phyloP scores from a whole-genome alignment of 92 coral and sea anemone species.

The Zoanthus sansibaricus region DNA sequence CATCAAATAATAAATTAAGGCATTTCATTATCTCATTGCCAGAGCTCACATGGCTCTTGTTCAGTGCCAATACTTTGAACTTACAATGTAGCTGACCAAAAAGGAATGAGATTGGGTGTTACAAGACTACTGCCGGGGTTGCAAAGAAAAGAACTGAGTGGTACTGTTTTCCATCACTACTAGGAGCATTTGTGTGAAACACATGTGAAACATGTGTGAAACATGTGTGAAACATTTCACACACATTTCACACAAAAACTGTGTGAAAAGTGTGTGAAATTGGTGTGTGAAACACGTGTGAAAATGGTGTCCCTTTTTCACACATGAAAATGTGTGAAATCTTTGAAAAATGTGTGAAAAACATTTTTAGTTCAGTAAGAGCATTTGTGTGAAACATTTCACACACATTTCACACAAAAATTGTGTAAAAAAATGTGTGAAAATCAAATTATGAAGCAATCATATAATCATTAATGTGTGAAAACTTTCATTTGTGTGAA shows the following conservation, averaged over 20 bases:
- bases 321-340: conserved; percentile 20
- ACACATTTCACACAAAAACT: conserved; percentile 15
- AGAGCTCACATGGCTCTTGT: conserved; percentile 36
- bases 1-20: conserved; percentile 25
- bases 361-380: neutral
- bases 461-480: neutral
- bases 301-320: conserved; percentile 16
- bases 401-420: conserved; percentile 17
- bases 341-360: conserved; percentile 18
- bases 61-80: conserved; percentile 41
- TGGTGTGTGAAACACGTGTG: conserved; percentile 14
- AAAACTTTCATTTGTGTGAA: conserved; percentile 17
- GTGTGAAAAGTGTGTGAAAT: conserved; percentile 15
- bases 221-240: conserved; percentile 19
- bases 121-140: conserved; percentile 36
- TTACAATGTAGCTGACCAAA: conserved; percentile 50
- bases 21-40: conserved; percentile 43
- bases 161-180: conserved; percentile 29
- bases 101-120: conserved; percentile 37
- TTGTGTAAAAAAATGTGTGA: conserved; percentile 11
- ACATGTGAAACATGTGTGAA: conserved; percentile 4
- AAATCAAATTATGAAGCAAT: conserved; percentile 18
- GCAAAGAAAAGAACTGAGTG: conserved; percentile 20
- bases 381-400: conserved; percentile 15
- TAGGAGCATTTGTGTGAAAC: conserved; percentile 16